Conservation (phyloP, 1,140 invertebrate species). For the Drosophila parvula region DNA sequence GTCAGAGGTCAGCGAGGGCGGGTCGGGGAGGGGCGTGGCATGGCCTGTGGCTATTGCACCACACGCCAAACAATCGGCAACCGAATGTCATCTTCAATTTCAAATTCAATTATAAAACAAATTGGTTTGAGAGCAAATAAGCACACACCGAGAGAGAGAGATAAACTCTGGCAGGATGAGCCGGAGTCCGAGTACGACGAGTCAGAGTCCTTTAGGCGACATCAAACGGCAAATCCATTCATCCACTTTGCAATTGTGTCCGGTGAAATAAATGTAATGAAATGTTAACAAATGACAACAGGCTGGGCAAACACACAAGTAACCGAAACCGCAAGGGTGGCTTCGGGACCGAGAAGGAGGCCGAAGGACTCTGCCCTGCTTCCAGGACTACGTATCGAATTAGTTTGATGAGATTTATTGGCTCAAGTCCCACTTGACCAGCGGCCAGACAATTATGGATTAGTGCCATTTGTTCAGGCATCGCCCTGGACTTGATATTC, state of each 20-base stretch:
- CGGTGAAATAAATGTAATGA: constrained; percentile 82
- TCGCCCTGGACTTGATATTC: constrained; percentile 48
- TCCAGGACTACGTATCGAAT: constrained; percentile 66
- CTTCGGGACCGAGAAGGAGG: neutral
- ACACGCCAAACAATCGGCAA: constrained; percentile 78
- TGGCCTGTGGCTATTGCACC: constrained; percentile 73
- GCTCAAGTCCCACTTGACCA: constrained; percentile 81
- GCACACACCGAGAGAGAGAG: constrained; percentile 27
- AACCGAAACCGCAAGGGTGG: constrained; percentile 76
- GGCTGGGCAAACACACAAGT: constrained; percentile 80
- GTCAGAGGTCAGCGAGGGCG: constrained; percentile 54
- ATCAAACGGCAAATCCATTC: constrained; percentile 80
- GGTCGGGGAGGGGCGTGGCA: constrained; percentile 15
- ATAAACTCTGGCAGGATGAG: constrained; percentile 11
- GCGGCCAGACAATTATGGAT: constrained; percentile 81
- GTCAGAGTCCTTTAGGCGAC: constrained; percentile 49
- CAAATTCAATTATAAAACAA: constrained; percentile 84
- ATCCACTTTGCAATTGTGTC: constrained; percentile 81
- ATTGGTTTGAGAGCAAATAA: constrained; percentile 81
- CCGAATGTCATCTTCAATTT: constrained; percentile 84
- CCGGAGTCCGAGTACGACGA: constrained; percentile 5
- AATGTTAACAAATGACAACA: constrained; percentile 83
- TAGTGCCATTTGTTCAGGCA: constrained; percentile 78
- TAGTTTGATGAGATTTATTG: constrained; percentile 83
- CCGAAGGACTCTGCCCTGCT: constrained; percentile 10